These are phyloP conservation scores for Hippocampus abdominalis DNA, from an alignment of 2,113 vertebrate genomes.

Conservation along the genomic window DNA sequence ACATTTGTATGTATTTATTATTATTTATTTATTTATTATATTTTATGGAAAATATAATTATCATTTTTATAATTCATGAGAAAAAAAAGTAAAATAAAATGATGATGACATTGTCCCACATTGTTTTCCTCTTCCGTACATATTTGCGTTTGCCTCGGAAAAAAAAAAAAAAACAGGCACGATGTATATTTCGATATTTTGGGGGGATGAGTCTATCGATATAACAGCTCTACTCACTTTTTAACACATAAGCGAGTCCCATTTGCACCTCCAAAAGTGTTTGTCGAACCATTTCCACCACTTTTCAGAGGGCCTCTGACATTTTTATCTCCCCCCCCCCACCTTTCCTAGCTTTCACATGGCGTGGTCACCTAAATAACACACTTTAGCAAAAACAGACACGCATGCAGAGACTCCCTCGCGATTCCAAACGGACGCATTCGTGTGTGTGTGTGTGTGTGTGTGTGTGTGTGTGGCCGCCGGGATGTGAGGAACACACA, in stretches of 20 bases:
- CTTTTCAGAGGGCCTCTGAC: constrained; percentile 13
- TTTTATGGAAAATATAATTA: too few relatives aligned
- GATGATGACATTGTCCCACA: not conserved
- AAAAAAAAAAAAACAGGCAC: not conserved
- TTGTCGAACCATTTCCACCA: constrained; percentile 8
- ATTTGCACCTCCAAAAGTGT: constrained; percentile 3
- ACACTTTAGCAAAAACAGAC: constrained; percentile 39
- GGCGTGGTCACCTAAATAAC: constrained; percentile 45
- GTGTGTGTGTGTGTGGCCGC: constrained; percentile 52
- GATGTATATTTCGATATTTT: not conserved
- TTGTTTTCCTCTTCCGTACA: not conserved
- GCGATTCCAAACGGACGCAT: constrained; percentile 31
- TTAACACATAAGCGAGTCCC: not conserved
- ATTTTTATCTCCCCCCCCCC: constrained; percentile 7
- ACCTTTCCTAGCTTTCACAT: constrained; percentile 22
- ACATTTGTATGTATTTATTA: too few relatives aligned
- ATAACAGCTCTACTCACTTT: not conserved
- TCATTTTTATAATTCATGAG: too few relatives aligned
- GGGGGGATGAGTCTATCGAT: not conserved
- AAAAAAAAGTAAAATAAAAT: not conserved
- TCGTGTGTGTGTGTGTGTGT: constrained; percentile 42
- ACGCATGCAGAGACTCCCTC: constrained; percentile 12
- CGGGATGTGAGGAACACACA: constrained; percentile 35
- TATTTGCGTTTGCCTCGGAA: not conserved
- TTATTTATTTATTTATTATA: too few relatives aligned